Base-by-base conservation (phyloP, 2,888 invertebrate genomes). In the Balanococcus diminutus region DNA sequence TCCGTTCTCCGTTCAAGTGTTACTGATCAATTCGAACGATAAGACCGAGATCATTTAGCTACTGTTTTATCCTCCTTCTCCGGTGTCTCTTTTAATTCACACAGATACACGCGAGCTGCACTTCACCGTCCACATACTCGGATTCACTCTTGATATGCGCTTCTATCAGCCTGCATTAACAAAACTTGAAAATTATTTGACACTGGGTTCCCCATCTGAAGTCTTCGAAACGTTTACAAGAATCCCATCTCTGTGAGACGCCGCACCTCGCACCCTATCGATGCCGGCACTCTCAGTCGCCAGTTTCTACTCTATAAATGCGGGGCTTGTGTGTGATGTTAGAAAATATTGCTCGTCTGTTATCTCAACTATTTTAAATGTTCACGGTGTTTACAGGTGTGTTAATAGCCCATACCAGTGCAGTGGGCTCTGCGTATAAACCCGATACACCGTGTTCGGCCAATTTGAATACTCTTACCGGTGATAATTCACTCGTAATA, bases 301-400 rank as follows among this genome's bases (percentile, higher is more conserved):
- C 42, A 2, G 42, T 42, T 14, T 42, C 4, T 6, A n/a, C 46
- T n/a, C 3, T 14, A 11, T 28, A 79, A 79, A 79, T 79, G 75
- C 75, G 75, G 75, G 75, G 19, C 36, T 19, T 79, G 19, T 79
- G 72, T 75, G 75, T 79, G 75, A 79, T 79, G 75, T 79, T 79
- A 6, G 67, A 82, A 82, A 82, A 82, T 82, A 82, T 82, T 82
- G 32, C 82, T 82, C 22, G 16, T 82, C 56, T 82, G 51, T 82
- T 82, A 82, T 82, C 82, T 82, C 51, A 82, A 56, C 28, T 82
- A 82, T 82, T 82, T 82, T 82, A 82, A 82, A 82, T 56, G 82
- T 82, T 82, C 56, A 14, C 46, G 28, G 82, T 82, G 46, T 82
- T 56, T 51, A 46, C 82, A 82, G 82, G 82, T 82, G 82, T 51